Conservation (phyloP, 2,797 vertebrate species). For the Pseudochaenichthys georgianus region DNA sequence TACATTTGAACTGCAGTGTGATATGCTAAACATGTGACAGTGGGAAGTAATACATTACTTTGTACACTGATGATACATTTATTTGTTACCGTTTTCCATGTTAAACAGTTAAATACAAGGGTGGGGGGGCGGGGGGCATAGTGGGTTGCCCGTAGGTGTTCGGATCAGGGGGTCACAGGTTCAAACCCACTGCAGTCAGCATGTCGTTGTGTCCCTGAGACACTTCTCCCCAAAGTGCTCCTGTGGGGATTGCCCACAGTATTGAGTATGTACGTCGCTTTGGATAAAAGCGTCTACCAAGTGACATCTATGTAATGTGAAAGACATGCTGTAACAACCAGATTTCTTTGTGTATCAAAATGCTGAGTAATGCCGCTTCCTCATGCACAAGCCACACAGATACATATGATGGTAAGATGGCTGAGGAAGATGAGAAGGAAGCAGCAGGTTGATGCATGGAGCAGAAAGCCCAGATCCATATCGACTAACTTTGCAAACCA, state of each 20-base stretch:
- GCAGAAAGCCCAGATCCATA: slow-evolving; percentile 34
- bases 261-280: too few species aligned
- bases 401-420: slow-evolving; percentile 40
- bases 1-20: slow-evolving; percentile 59
- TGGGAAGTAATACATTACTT: slow-evolving; percentile 67
- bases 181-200: too few species aligned
- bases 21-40: slow-evolving; percentile 51
- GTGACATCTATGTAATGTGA: not conserved
- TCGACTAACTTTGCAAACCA: slow-evolving; percentile 42
- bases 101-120: slow-evolving; percentile 31
- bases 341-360: slow-evolving; percentile 22
- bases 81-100: slow-evolving; percentile 51
- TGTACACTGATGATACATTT: too few species aligned
- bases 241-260: too few species aligned
- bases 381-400: slow-evolving; percentile 37
- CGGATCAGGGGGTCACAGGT: too few species aligned
- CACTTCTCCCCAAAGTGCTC: too few species aligned
- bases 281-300: too few species aligned
- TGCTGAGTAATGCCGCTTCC: slow-evolving; percentile 31
- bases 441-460: slow-evolving; percentile 26
- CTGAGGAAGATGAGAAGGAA: slow-evolving; percentile 47
- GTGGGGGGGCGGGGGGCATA: not conserved
- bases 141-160: too few species aligned
- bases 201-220: too few species aligned
- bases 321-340: slow-evolving; percentile 17